These are phyloP conservation scores for Drosophila fuyamai DNA, from an alignment of 1,140 invertebrate species.

Conservation along the genomic window DNA sequence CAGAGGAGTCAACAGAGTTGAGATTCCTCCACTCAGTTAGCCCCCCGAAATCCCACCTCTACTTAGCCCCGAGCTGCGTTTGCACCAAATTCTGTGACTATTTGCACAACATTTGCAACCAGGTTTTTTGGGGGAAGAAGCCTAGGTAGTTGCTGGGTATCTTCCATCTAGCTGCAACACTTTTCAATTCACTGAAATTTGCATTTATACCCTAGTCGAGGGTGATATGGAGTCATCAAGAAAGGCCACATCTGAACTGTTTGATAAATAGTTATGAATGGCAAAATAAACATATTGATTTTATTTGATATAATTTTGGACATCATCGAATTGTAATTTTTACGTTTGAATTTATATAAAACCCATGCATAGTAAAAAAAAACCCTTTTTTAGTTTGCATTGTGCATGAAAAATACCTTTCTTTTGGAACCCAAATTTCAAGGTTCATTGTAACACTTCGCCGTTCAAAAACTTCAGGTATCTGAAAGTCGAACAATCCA, in stretches of 20 bases:
- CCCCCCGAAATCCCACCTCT: slow-evolving; percentile 6
- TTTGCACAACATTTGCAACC: slow-evolving; percentile 58
- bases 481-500: neutral
- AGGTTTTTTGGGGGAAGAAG: slow-evolving; percentile 23
- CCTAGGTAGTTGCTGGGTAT: slow-evolving; percentile 20
- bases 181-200: slow-evolving; percentile 24
- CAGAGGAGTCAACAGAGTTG: slow-evolving; percentile 7
- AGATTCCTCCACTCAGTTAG: slow-evolving; percentile 15
- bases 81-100: slow-evolving; percentile 58
- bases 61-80: slow-evolving; percentile 35
- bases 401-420: too few species aligned
- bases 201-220: slow-evolving; percentile 9
- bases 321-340: too few species aligned
- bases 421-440: too few species aligned
- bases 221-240: neutral
- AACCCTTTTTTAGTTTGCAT: neutral
- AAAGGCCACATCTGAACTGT: too few species aligned
- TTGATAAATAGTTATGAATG: too few species aligned
- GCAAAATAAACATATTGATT: too few species aligned
- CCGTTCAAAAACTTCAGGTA: slow-evolving; percentile 2
- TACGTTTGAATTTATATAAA: neutral
- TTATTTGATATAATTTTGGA: too few species aligned
- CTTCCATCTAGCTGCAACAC: slow-evolving; percentile 23
- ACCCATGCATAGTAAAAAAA: too few species aligned
- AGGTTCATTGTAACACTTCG: neutral